These are phyloP conservation scores for Venustaconcha ellipsiformis DNA, from an alignment of 1,140 invertebrate genomes.

Conservation along the genomic window DNA sequence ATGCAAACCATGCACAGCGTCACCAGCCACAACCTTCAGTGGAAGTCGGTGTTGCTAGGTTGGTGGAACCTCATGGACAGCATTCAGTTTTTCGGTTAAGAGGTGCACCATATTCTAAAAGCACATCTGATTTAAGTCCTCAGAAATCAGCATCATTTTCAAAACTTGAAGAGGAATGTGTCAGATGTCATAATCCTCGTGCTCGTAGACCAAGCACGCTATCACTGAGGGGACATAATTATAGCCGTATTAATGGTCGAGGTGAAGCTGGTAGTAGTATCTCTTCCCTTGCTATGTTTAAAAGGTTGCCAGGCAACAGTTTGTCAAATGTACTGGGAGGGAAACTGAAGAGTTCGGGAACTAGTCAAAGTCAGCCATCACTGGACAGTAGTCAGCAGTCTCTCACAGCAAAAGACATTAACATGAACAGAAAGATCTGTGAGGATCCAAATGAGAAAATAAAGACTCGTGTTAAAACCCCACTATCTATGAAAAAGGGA, in stretches of 20 bases:
- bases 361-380: too few relatives aligned
- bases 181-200: conserved; percentile 20
- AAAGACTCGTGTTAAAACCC: conserved; percentile 84
- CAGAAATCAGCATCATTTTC: conserved; percentile 29
- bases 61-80: conserved; percentile 7
- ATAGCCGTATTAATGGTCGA: conserved; percentile 9
- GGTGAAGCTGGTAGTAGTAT: background rate
- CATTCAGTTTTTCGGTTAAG: background rate
- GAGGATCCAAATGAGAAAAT: conserved; percentile 68
- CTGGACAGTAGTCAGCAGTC: conserved; percentile 9
- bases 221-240: conserved; percentile 60
- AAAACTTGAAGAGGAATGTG: conserved; percentile 33
- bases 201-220: conserved; percentile 54
- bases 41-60: conserved; percentile 48
- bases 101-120: conserved; percentile 44
- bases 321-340: too few relatives aligned
- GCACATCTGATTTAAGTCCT: conserved; percentile 51
- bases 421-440: conserved; percentile 17
- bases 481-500: conserved; percentile 81
- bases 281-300: too few relatives aligned
- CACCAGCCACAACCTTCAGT: background rate
- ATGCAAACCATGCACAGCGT: background rate
- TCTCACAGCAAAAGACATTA: conserved; percentile 9
- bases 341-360: too few relatives aligned
- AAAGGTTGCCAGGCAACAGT: too few relatives aligned